Evolutionary conservation across 2,113 vertebrate species (phyloP), one percentile per base, ranked within the genome.

Genomic region (Tyto alba): DNA sequence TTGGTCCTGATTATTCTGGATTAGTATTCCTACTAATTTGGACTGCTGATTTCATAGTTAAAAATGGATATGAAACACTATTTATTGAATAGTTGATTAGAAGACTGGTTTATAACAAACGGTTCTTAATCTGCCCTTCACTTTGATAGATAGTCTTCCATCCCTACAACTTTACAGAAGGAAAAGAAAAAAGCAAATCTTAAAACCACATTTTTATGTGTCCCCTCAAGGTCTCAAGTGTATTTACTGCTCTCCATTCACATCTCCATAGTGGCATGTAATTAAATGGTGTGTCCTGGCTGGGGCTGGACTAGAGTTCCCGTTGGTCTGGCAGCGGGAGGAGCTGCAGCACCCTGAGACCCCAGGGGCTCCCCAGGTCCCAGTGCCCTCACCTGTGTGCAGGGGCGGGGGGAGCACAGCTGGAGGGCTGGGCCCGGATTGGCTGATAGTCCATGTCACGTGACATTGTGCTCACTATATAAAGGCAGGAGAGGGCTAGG

Each of bases 181-280:
- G 27, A 57, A 90, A 83, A 84, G 14, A 21, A 86, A 83, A 91
- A 86, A 93, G 17, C 67, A 69, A 50, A 75, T 83, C 36, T 91
- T 59, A 88, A 93, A 67, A 34, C 29, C 34, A 48, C 10, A 34
- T 78, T 97, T 96, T 90, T 55, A 32, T 64, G 85, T 60, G 52
- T 79, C 34, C 15, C 57, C 21, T 76, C 85, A 85, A 92, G 38
- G n/a, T 96, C 67, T 96, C 62, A 55, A 36, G 50, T 86, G 74
- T 95, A 95, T 97, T 96, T 96, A 80, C 68, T 88, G 75, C 32
- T 63, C 38, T 82, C 30, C 80, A 78, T 89, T 96, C 79, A 83
- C 47, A 32, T 91, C 91, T 90, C 78, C 45, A 57, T 43, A 82
- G 83, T 62, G 36, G 47, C 16, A 55, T n/a, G 16, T 78, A 84